phyloP scores from a whole-genome alignment of 2,797 vertebrate genomes.

The Lacerta bilineata region DNA sequence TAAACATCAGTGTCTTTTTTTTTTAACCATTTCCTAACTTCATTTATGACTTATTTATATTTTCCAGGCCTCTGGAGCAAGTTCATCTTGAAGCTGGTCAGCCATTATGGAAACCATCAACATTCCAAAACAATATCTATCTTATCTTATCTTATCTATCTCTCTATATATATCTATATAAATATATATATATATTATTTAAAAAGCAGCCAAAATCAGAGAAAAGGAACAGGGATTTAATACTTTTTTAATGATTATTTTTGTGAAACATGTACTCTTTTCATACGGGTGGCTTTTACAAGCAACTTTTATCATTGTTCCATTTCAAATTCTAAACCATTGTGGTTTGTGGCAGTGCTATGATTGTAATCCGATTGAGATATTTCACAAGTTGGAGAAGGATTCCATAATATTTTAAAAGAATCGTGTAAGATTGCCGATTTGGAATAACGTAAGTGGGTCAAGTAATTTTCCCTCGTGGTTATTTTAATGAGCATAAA shows the following conservation, averaged over 20 bases:
- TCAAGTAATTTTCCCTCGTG: constrained; percentile 69
- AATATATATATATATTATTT: constrained; percentile 69
- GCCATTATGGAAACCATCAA: constrained; percentile 93
- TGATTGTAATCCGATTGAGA: constrained; percentile 78
- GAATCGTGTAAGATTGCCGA: constrained; percentile 69
- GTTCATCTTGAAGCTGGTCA: constrained; percentile 96
- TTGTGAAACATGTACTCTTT: constrained; percentile 86
- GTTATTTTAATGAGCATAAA: constrained; percentile 36
- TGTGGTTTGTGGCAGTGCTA: constrained; percentile 81
- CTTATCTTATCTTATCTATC: constrained; percentile 21
- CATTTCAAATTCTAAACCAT: constrained; percentile 73
- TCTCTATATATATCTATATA: constrained; percentile 60
- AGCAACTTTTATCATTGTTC: constrained; percentile 83
- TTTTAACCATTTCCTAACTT: background rate
- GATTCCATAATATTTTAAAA: constrained; percentile 75
- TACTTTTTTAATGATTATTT: constrained; percentile 88
- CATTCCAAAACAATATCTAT: constrained; percentile 92
- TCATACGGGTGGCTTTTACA: constrained; percentile 87
- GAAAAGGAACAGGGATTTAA: constrained; percentile 88
- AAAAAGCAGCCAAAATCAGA: constrained; percentile 86
- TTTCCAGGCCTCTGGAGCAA: constrained; percentile 95
- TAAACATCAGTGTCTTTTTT: background rate
- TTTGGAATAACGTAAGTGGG: constrained; percentile 67
- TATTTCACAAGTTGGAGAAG: constrained; percentile 77
- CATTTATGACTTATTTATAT: constrained; percentile 77